These are phyloP conservation scores for Phymastichus coffea DNA, from an alignment of 1,140 invertebrate species.

Conservation along the genomic window DNA sequence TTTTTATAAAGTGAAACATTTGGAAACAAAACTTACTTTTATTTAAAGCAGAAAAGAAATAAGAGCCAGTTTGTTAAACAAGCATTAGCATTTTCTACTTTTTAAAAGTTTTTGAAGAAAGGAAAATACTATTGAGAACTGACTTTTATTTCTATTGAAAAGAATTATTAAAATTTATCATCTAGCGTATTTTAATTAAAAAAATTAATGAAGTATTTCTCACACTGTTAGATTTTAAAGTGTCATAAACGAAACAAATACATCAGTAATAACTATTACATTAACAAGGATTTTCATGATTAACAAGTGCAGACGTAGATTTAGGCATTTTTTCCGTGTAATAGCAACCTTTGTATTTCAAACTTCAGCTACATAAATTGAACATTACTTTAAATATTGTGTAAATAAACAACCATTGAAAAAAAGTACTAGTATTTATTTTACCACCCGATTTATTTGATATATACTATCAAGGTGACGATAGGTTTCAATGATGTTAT, in stretches of 20 bases:
- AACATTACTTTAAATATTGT: slow-evolving; percentile 23
- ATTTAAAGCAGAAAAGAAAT: no score
- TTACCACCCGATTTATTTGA: no score
- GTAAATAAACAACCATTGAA: slow-evolving; percentile 34
- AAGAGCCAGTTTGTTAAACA: no score
- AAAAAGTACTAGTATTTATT: no score
- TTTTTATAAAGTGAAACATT: slow-evolving; percentile 7
- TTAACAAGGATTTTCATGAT: slow-evolving; percentile 3
- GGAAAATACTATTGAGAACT: not conserved
- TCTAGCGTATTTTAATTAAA: slow-evolving; percentile 11
- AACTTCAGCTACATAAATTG: slow-evolving; percentile 3
- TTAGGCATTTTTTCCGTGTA: slow-evolving; percentile 7
- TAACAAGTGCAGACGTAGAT: not conserved
- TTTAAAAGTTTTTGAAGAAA: not conserved
- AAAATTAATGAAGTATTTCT: no score
- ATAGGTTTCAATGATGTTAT: not conserved
- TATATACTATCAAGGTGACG: no score
- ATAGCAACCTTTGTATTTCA: slow-evolving; percentile 22
- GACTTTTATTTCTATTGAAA: slow-evolving; percentile 5
- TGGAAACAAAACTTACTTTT: no score
- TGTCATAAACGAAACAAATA: slow-evolving; percentile 12
- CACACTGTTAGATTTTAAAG: slow-evolving; percentile 1
- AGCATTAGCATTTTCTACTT: not conserved
- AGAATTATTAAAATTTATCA: not conserved
- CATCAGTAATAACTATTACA: slow-evolving; percentile 5